Percentiles rank a stretch among this genome's conserved stretches.
Evolutionary conservation across 1,140 invertebrate genomes (phyloP).

Genomic region (Capitella teleta): DNA sequence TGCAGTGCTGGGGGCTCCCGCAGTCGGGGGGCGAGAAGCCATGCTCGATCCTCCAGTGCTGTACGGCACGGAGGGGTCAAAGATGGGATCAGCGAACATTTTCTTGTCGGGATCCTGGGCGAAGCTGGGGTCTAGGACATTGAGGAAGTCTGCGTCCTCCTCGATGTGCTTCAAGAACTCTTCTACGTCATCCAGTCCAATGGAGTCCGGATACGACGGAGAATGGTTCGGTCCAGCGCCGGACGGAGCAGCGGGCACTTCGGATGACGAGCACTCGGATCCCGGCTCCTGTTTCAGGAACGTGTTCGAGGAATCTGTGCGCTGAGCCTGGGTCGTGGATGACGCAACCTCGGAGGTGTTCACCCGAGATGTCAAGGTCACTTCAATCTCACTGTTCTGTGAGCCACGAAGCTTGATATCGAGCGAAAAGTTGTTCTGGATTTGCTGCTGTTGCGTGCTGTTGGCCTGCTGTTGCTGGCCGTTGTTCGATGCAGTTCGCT

Average conservation of each 20-base stretch:
- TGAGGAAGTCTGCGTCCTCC: neutral
- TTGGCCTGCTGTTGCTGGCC: too few relatives aligned
- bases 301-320: conserved; percentile 9
- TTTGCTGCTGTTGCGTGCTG: too few relatives aligned
- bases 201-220: neutral
- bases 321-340: too few relatives aligned
- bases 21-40: conserved; percentile 7
- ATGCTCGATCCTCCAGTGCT: neutral
- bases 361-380: too few relatives aligned
- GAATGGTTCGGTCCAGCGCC: neutral
- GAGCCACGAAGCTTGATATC: too few relatives aligned
- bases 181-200: neutral
- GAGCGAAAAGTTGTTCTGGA: too few relatives aligned
- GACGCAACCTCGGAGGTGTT: too few relatives aligned
- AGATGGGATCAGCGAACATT: conserved; percentile 5
- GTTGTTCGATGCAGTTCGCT: too few relatives aligned
- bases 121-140: neutral
- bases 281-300: too few relatives aligned
- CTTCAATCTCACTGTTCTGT: too few relatives aligned
- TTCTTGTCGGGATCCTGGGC: neutral
- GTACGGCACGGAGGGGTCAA: neutral
- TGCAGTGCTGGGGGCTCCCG: neutral
- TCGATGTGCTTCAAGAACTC: neutral
- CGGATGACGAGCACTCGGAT: neutral
- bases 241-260: neutral